A percentile compares a stretch with the other conserved stretches of the same genome.
These are phyloP conservation scores for Cyprinus carpio DNA, from an alignment of 2,113 vertebrate genomes.

Conservation along the genomic window DNA sequence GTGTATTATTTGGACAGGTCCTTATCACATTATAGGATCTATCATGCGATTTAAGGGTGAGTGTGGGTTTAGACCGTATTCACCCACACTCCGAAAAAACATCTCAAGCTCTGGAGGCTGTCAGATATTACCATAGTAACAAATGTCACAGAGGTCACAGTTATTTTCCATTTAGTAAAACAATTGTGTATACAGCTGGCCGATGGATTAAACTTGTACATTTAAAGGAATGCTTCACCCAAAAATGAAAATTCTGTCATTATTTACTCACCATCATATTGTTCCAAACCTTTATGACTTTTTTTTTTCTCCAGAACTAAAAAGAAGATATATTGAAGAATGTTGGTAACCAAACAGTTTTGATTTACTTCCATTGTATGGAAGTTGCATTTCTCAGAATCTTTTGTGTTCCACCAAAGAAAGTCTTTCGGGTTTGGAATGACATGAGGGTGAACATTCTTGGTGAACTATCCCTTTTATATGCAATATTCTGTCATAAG, in stretches of 20 bases:
- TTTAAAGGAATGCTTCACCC: background rate
- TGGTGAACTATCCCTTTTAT: background rate
- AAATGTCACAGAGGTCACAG: constrained; percentile 26
- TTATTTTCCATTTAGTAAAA: constrained; percentile 24
- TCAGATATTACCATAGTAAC: constrained; percentile 18
- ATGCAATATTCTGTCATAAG: background rate
- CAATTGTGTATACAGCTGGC: background rate
- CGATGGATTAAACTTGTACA: background rate
- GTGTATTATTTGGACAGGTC: background rate
- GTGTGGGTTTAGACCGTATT: background rate
- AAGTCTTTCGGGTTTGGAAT: background rate
- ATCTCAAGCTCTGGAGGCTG: background rate
- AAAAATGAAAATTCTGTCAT: no score
- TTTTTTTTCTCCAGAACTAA: background rate
- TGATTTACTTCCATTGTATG: background rate
- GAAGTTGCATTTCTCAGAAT: background rate
- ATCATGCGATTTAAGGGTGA: background rate
- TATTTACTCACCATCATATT: background rate
- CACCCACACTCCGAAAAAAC: background rate
- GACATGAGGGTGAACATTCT: background rate
- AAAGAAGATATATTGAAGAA: background rate
- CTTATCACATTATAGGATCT: background rate
- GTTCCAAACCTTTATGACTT: background rate
- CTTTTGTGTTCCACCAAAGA: background rate
- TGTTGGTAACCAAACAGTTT: background rate